A percentile compares a stretch with the other conserved stretches of the same genome.
Evolutionary conservation across 2,113 vertebrate genomes (phyloP).

Genomic region (Nipponia nippon): DNA sequence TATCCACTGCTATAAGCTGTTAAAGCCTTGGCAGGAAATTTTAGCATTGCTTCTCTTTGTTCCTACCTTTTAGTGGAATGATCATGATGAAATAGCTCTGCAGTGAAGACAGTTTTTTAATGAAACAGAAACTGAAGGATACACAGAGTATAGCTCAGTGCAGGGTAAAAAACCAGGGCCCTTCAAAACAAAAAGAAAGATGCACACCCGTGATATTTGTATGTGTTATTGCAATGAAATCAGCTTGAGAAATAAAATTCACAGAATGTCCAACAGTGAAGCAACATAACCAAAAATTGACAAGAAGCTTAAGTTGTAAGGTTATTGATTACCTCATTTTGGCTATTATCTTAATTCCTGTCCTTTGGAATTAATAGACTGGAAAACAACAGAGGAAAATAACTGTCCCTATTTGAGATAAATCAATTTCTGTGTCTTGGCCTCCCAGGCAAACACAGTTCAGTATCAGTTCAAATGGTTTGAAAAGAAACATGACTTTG

Average conservation of each 20-base stretch:
- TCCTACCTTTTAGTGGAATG: neutral
- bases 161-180: neutral
- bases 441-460: neutral
- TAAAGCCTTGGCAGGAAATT: neutral
- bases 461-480: neutral
- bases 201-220: rapidly evolving
- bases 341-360: neutral
- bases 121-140: neutral
- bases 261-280: neutral
- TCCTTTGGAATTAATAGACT: neutral
- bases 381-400: neutral
- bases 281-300: neutral
- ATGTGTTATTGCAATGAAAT: neutral
- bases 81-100: neutral
- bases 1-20: neutral
- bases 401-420: neutral
- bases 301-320: neutral
- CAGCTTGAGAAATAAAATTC: neutral
- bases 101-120: neutral
- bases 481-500: neutral
- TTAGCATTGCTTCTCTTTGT: neutral
- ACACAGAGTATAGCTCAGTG: neutral
- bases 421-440: neutral
- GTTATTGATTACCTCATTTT: neutral
- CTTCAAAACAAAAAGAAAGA: neutral